Conservation (phyloP, 1,140 invertebrate genomes). For the Drosophila albomicans region DNA sequence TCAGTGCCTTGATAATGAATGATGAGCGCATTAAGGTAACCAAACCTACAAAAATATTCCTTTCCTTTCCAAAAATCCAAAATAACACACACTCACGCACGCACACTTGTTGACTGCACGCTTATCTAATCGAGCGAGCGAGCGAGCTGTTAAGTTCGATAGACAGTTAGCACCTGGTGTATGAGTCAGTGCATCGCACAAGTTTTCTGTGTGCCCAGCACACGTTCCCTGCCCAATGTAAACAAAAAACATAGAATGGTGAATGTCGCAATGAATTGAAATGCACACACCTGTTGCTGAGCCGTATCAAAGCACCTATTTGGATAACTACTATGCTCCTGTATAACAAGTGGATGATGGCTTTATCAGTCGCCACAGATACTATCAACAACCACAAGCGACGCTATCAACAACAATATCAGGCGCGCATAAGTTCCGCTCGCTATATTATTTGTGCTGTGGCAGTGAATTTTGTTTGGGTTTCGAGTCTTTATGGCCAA, state of each 20-base stretch:
- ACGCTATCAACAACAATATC: conserved; percentile 67
- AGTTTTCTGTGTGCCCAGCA: conserved; percentile 71
- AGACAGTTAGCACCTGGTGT: conserved; percentile 65
- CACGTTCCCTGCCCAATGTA: conserved; percentile 61
- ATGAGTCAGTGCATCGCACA: conserved; percentile 59
- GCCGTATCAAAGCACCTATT: conserved; percentile 15
- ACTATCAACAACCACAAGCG: conserved; percentile 53
- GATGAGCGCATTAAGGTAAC: conserved; percentile 87
- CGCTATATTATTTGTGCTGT: conserved; percentile 5
- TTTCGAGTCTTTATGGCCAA: conserved; percentile 47
- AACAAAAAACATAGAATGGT: conserved; percentile 62
- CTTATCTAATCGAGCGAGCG: conserved; percentile 67
- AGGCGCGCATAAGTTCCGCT: conserved; percentile 67
- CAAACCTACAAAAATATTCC: conserved; percentile 27
- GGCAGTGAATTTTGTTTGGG: conserved; percentile 33
- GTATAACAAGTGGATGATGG: conserved; percentile 26
- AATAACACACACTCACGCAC: conserved; percentile 46
- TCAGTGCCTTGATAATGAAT: conserved; percentile 88
- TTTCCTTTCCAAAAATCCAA: conserved; percentile 31
- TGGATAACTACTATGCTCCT: conserved; percentile 8
- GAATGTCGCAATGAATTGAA: conserved; percentile 40
- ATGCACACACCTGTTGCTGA: conserved; percentile 52
- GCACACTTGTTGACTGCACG: not conserved
- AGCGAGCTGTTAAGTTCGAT: conserved; percentile 43
- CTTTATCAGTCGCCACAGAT: conserved; percentile 61